phyloP scores from a whole-genome alignment of 2,888 invertebrate species.

The Hoplodrina ambigua region DNA sequence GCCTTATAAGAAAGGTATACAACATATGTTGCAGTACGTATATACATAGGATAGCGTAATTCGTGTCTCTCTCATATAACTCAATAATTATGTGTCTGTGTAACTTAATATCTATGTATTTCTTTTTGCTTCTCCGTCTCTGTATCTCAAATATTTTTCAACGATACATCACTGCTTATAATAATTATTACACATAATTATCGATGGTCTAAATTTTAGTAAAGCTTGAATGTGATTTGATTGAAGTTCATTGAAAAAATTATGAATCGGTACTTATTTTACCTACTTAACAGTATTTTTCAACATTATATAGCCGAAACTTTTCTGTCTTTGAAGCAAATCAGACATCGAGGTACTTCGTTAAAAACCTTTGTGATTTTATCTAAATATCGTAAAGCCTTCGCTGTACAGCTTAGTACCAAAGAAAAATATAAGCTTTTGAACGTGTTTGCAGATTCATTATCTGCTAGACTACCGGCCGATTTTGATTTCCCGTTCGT shows the following conservation, averaged over 20 bases:
- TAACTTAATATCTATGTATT: not conserved
- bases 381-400: not conserved
- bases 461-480: slow-evolving; percentile 52
- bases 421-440: slow-evolving; percentile 28
- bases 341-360: not conserved
- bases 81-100: not conserved
- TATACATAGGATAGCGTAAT: not conserved
- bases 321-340: not conserved
- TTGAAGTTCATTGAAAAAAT: not conserved
- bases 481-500: slow-evolving; percentile 54
- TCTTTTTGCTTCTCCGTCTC: not conserved
- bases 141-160: too few relatives aligned
- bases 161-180: too few relatives aligned
- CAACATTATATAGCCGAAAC: not conserved
- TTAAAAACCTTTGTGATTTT: not conserved
- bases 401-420: not conserved
- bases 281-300: not conserved
- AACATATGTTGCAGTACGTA: not conserved
- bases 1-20: slow-evolving; percentile 3
- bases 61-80: not conserved
- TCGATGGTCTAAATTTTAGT: not conserved
- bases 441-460: slow-evolving; percentile 57
- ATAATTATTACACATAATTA: too few relatives aligned
- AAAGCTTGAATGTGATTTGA: not conserved
- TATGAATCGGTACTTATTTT: not conserved